phyloP scores from a whole-genome alignment of 1,140 invertebrate species.

The Drosophila kikkawai region DNA sequence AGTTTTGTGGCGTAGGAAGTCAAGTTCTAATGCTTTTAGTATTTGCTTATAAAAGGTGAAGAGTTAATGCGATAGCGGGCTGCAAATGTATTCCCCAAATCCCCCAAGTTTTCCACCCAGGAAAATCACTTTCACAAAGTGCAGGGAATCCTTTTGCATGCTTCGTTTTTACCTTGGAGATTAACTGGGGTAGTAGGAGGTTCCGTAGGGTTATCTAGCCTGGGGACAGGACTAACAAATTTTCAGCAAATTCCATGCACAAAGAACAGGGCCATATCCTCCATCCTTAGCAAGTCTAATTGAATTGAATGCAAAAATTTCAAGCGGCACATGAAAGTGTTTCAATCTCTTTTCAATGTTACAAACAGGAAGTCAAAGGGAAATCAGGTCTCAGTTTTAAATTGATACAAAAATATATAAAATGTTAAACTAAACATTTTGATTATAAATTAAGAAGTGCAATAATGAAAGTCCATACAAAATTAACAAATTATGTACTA shows the following conservation, averaged over 20 bases:
- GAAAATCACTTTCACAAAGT: conserved; percentile 78
- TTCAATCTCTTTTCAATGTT: conserved; percentile 4
- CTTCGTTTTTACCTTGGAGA: conserved; percentile 43
- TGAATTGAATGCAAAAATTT: conserved; percentile 77
- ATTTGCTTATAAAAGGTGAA: conserved; percentile 57
- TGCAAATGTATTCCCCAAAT: conserved; percentile 61
- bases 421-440: too few relatives aligned
- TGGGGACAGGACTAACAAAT: conserved; percentile 77
- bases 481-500: fast-evolving
- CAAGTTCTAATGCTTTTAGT: conserved; percentile 69
- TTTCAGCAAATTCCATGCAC: conserved; percentile 81
- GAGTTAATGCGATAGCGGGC: conserved; percentile 63
- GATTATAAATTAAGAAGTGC: too few relatives aligned
- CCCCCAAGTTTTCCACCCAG: conserved; percentile 46
- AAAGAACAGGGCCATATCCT: conserved; percentile 57
- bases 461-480: background rate
- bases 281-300: conserved; percentile 50
- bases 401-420: background rate
- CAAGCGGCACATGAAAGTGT: conserved; percentile 45
- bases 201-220: conserved; percentile 66
- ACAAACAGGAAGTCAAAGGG: background rate
- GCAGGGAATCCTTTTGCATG: conserved; percentile 55
- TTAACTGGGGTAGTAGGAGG: background rate
- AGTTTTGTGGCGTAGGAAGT: conserved; percentile 27
- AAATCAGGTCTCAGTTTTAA: background rate